Percentiles rank a stretch among this genome's conserved stretches.
Evolutionary conservation across 2,113 vertebrate species (phyloP).

Genomic region (Xyrauchen texanus): DNA sequence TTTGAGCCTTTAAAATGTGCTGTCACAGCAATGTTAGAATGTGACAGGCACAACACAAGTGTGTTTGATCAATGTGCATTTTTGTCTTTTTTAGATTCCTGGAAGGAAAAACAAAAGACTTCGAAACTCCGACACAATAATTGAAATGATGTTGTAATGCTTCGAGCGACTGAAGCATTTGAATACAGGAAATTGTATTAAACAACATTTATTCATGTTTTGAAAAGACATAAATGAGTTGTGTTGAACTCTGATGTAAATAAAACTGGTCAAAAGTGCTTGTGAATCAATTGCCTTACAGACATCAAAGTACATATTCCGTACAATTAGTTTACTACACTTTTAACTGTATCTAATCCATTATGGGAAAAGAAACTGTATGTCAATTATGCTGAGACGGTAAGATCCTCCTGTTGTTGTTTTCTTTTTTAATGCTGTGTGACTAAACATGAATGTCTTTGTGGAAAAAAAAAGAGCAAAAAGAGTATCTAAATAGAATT

Average conservation of each 20-base stretch:
- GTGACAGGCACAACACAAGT: neutral
- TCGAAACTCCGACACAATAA: slow-evolving; percentile 44
- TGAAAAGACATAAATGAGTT: slow-evolving; percentile 57
- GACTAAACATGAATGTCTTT: slow-evolving; percentile 54
- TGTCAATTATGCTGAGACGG: slow-evolving; percentile 60
- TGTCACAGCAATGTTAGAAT: slow-evolving; percentile 42
- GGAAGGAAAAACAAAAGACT: slow-evolving; percentile 18
- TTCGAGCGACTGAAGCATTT: slow-evolving; percentile 54
- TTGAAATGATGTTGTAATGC: slow-evolving; percentile 53
- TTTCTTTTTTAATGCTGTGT: too few relatives aligned
- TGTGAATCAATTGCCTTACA: slow-evolving; percentile 59
- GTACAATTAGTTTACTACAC: slow-evolving; percentile 68
- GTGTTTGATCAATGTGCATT: neutral
- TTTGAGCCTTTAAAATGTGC: slow-evolving; percentile 67
- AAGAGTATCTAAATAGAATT: slow-evolving; percentile 63
- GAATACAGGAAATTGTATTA: slow-evolving; percentile 56
- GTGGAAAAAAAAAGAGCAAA: slow-evolving; percentile 37
- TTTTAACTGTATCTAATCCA: slow-evolving; percentile 63
- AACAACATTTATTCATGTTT: slow-evolving; percentile 47
- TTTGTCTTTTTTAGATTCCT: slow-evolving; percentile 27
- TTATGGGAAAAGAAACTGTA: slow-evolving; percentile 45
- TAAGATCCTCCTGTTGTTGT: too few relatives aligned
- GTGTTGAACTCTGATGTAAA: slow-evolving; percentile 58
- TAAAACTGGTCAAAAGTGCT: slow-evolving; percentile 47
- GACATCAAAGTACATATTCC: slow-evolving; percentile 71